Evolutionary conservation across 2,888 invertebrate species (phyloP), one percentile per base, ranked within the genome.

Genomic region (Protophormia terraenovae): DNA sequence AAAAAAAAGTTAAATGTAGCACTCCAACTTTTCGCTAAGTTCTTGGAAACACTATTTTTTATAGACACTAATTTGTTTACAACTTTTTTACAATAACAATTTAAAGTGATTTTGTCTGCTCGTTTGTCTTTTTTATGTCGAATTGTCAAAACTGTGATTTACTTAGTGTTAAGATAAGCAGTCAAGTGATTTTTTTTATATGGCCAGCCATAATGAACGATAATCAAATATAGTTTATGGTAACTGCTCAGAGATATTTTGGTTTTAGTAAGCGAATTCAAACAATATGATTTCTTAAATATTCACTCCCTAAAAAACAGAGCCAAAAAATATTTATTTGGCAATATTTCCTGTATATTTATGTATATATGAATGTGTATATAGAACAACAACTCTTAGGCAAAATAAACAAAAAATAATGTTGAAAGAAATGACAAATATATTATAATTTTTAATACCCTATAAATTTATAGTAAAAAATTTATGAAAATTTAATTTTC

Each of bases 161-260:
- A 53, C 12, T 53, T 14, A 8, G 53, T 24, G 53, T 53, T 24
- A 53, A 27, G 53, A 53, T 53, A 53, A 53, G 14, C 53, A 6
- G n/a, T n/a, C n/a, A 27, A 14, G 14, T 14, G 1, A 24, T 50
- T 50, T 6, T 53, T 53, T 24, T 47, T 47, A 53, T 53, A 32
- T 64, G 24, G 7, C 38, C 6, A 64, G 22, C 62, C 41, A 7
- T 38, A 64, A 64, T 7, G 2, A 41, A 41, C 24, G 24, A 38
- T 64, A 41, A 64, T 64, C 38, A 38, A 24, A 64, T 60, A 7
- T 64, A 24, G 62, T 64, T 64, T 64, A 64, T 41, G 62, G 27
- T 45, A 14, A 45, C 29, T 58, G 27, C 27, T 45, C n/a, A 45
- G 27, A 16, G 10, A 45, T 41, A 16, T 45, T 66, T n/a, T n/a